Percentiles rank a stretch among this genome's conserved stretches.
Conservation (phyloP, 2,888 invertebrate species). For the Coremacera marginata region DNA sequence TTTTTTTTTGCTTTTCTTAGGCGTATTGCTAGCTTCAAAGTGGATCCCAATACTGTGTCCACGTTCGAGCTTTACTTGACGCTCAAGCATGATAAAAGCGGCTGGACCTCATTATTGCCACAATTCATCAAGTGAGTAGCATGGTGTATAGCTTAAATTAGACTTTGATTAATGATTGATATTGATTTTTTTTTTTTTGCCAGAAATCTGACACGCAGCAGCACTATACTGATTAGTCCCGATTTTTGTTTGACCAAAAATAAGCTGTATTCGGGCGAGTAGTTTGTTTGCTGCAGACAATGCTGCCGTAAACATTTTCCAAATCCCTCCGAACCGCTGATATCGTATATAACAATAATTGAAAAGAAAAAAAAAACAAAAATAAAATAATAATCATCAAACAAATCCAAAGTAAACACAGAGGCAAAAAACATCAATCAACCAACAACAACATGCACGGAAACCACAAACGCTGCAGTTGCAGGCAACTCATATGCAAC, state of each 20-base stretch:
- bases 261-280: conserved; percentile 82
- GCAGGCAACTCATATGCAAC: conserved; percentile 36
- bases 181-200: conserved; percentile 39
- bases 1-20: conserved; percentile 61
- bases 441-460: background rate
- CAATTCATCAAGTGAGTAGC: conserved; percentile 89
- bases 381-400: conserved; percentile 27
- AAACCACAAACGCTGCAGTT: conserved; percentile 34
- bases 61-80: conserved; percentile 93
- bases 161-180: background rate
- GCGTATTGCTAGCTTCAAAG: conserved; percentile 84
- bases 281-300: conserved; percentile 40
- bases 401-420: conserved; percentile 14
- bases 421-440: conserved; percentile 12
- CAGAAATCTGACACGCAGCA: conserved; percentile 88
- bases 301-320: conserved; percentile 21
- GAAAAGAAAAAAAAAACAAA: conserved; percentile 8
- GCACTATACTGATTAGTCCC: conserved; percentile 89
- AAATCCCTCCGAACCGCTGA: conserved; percentile 53
- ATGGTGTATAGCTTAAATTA: too few species aligned
- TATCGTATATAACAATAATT: conserved; percentile 35
- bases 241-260: conserved; percentile 91
- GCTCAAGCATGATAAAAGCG: conserved; percentile 86
- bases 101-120: conserved; percentile 89
- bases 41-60: conserved; percentile 87